Evolutionary conservation across 2,113 vertebrate species (phyloP).

Genomic region (Thunnus thynnus): DNA sequence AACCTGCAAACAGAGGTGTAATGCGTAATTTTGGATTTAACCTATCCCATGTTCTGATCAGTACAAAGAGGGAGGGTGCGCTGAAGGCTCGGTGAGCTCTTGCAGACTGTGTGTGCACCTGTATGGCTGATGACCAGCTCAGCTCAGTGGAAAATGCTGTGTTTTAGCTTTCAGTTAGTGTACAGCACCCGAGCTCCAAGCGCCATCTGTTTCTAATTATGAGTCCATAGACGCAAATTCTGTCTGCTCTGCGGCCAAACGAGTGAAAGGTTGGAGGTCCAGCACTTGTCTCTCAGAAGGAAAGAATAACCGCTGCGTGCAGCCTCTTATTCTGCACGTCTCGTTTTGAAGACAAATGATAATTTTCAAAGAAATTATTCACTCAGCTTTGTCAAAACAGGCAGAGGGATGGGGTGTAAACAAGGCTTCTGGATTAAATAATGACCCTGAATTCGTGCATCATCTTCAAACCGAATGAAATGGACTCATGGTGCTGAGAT

Average conservation of each 20-base stretch:
- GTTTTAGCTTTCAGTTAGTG: conserved; percentile 73
- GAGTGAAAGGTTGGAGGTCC: conserved; percentile 78
- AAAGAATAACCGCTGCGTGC: conserved; percentile 61
- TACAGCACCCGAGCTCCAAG: conserved; percentile 67
- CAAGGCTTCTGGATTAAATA: conserved; percentile 39
- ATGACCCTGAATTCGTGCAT: neutral
- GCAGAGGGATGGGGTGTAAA: conserved; percentile 42
- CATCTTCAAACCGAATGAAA: conserved; percentile 1
- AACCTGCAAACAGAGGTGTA: neutral
- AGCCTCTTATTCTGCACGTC: conserved; percentile 64
- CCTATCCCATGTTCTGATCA: neutral
- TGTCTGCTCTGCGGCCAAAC: conserved; percentile 80
- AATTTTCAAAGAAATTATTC: conserved; percentile 40
- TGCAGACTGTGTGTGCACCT: conserved; percentile 83
- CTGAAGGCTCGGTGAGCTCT: conserved; percentile 28
- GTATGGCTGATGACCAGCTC: conserved; percentile 74
- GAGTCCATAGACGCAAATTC: conserved; percentile 76
- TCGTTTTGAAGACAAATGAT: conserved; percentile 54
- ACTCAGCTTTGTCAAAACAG: conserved; percentile 46
- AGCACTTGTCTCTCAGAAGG: conserved; percentile 76
- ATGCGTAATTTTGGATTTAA: neutral
- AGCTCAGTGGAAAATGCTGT: conserved; percentile 79
- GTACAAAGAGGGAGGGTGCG: conserved; percentile 23
- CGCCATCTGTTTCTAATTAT: conserved; percentile 87
- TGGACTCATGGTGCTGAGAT: conserved; percentile 23